A percentile compares a stretch with the other conserved stretches of the same genome.
Evolutionary conservation across 2,888 invertebrate genomes (phyloP).

Genomic region (Subacronicta megacephala): DNA sequence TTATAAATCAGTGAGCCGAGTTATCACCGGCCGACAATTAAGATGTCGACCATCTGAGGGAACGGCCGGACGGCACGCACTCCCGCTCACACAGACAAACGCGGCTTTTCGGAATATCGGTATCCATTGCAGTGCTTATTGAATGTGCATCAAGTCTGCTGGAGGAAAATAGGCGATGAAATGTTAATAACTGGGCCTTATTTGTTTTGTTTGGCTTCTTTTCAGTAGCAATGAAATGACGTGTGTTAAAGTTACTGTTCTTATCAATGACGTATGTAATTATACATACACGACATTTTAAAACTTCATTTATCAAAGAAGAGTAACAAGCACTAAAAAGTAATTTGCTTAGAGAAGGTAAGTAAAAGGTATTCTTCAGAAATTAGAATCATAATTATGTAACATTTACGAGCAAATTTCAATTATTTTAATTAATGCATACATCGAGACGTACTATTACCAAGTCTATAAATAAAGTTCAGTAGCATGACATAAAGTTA

Average conservation of each 20-base stretch:
- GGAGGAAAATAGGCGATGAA: constrained; percentile 16
- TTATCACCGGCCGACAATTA: constrained; percentile 84
- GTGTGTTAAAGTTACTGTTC: constrained; percentile 41
- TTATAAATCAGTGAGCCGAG: constrained; percentile 84
- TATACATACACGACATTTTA: constrained; percentile 13
- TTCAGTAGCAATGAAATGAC: constrained; percentile 42
- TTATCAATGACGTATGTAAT: constrained; percentile 38
- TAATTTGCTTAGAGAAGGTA: constrained; percentile 10
- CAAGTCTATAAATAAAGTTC: constrained; percentile 30
- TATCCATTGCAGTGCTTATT: constrained; percentile 32
- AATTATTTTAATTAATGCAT: constrained; percentile 33
- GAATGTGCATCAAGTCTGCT: background rate
- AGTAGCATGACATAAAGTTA: constrained; percentile 44
- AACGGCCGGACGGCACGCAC: constrained; percentile 57
- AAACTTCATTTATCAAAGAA: constrained; percentile 25
- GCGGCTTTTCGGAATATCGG: constrained; percentile 20
- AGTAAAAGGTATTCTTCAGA: constrained; percentile 12
- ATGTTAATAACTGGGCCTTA: background rate
- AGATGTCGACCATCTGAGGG: constrained; percentile 72
- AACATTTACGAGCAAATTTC: constrained; percentile 30
- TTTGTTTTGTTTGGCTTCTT: constrained; percentile 26
- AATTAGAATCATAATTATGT: constrained; percentile 24
- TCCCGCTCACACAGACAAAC: constrained; percentile 3
- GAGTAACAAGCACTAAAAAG: constrained; percentile 16
- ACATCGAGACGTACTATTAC: constrained; percentile 22